Evolutionary conservation across 2,113 vertebrate genomes (phyloP), one percentile per base, ranked within the genome.

Genomic region (Scartelaos histophorus): DNA sequence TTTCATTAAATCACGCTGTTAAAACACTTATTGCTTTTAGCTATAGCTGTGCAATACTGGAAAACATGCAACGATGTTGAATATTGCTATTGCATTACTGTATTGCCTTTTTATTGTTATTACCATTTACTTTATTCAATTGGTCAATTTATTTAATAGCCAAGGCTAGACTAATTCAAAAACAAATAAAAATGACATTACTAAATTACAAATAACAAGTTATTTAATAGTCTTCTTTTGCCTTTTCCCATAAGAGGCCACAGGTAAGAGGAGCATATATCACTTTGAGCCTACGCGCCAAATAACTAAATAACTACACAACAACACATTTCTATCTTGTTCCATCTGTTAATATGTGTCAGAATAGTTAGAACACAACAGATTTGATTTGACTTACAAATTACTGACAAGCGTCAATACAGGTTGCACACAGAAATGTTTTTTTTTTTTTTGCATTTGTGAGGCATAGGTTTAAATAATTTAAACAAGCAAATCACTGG

Each of bases 1-100:
- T 69, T 75, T 73, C 47, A 71, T 71, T 64, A 82, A 67, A 78
- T 67, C 70, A 5, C n/a, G 29, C 38, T 68, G 61, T 79, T 76
- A 67, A 77, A 75, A 7, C 22, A 25, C 24, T 56, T 17, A 54
- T 66, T 34, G 25, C 58, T 9, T 34, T 25, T 29, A 34, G 22
- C 53, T 21, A 24, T 54, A 6, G 13, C 12, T 1, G 1, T 1
- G 11, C 45, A 46, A 47, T 15, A 47, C 17, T 51, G 19, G 17
- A 51, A 51, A 51, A 51, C 49, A 6, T 51, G 49, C 12, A 3
- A 13, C 15, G 46, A 4, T 29, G 29, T 29, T 2, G 29, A 29
- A 29, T 29, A 29, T 29, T 29, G 29, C 4, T 29, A 29, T 29
- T 29, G 29, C 29, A 29, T 29, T 29, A 29, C 29, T 29, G 29